Percentiles rank a stretch among this genome's conserved stretches.
Evolutionary conservation across 2,888 invertebrate genomes (phyloP).

Genomic region (Smittia aterrima): DNA sequence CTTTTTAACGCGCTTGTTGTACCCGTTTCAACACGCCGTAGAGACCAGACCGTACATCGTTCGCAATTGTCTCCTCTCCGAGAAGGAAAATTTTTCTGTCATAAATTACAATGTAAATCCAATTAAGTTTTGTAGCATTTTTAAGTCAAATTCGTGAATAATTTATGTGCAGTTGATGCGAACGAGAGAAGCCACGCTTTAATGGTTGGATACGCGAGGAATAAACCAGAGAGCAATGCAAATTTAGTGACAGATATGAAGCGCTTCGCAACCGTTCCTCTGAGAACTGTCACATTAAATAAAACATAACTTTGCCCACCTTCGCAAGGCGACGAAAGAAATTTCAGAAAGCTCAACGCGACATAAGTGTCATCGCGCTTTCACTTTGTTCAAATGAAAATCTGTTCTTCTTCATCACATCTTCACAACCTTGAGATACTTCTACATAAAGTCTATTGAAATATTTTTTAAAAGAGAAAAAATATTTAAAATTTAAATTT

Average conservation of each 20-base stretch:
- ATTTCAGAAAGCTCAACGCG: too few species aligned
- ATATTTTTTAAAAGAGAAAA: too few species aligned
- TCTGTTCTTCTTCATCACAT: too few species aligned
- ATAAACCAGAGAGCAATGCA: background rate
- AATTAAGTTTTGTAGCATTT: slow-evolving; percentile 35
- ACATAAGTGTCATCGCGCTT: too few species aligned
- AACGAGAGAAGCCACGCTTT: background rate
- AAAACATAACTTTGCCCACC: background rate
- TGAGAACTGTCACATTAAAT: background rate
- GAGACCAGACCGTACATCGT: too few species aligned
- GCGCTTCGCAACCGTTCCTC: background rate
- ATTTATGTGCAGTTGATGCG: slow-evolving; percentile 31
- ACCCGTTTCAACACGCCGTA: background rate
- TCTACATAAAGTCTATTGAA: too few species aligned
- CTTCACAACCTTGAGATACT: too few species aligned
- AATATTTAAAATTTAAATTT: too few species aligned
- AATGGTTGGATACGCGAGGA: background rate
- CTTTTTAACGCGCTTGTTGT: background rate
- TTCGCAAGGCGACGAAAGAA: too few species aligned
- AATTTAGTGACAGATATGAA: background rate
- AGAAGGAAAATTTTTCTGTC: slow-evolving; percentile 26
- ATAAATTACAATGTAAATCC: slow-evolving; percentile 38
- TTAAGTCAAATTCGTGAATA: slow-evolving; percentile 27
- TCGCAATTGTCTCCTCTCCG: background rate
- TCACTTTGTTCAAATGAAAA: too few species aligned